A percentile compares a stretch with the other conserved stretches of the same genome.
Evolutionary conservation across 2,113 vertebrate genomes (phyloP).

Genomic region (Conger conger): DNA sequence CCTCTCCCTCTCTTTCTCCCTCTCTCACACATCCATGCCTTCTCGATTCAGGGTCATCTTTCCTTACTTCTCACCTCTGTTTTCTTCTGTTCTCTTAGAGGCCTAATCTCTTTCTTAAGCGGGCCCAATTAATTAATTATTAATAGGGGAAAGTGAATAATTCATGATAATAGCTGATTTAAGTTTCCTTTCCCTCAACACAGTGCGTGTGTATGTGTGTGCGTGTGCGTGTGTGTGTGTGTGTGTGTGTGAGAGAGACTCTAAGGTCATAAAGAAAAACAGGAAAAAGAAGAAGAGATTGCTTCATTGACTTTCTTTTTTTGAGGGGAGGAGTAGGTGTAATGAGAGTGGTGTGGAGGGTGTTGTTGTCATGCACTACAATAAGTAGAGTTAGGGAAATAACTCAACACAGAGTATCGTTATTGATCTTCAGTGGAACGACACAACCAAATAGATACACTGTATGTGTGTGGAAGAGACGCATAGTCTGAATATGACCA

Average conservation of each 20-base stretch:
- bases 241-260: background rate
- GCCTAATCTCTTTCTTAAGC: constrained; percentile 68
- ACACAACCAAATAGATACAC: background rate
- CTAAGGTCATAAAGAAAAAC: background rate
- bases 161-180: constrained; percentile 93
- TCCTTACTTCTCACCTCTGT: background rate
- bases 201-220: constrained; percentile 36
- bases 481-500: too few relatives aligned
- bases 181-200: constrained; percentile 82
- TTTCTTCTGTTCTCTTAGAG: constrained; percentile 65
- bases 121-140: constrained; percentile 87
- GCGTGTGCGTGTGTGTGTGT: too few relatives aligned
- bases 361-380: background rate
- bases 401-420: background rate
- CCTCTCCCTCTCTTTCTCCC: constrained; percentile 24
- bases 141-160: constrained; percentile 87
- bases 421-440: background rate
- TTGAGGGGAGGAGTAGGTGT: background rate
- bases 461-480: background rate
- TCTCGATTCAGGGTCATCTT: background rate
- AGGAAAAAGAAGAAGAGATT: background rate
- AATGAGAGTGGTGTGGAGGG: background rate
- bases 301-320: background rate
- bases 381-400: background rate
- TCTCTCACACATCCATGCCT: constrained; percentile 17